Evolutionary conservation across 2,888 invertebrate genomes (phyloP).

Genomic region (Apodemia mormo): DNA sequence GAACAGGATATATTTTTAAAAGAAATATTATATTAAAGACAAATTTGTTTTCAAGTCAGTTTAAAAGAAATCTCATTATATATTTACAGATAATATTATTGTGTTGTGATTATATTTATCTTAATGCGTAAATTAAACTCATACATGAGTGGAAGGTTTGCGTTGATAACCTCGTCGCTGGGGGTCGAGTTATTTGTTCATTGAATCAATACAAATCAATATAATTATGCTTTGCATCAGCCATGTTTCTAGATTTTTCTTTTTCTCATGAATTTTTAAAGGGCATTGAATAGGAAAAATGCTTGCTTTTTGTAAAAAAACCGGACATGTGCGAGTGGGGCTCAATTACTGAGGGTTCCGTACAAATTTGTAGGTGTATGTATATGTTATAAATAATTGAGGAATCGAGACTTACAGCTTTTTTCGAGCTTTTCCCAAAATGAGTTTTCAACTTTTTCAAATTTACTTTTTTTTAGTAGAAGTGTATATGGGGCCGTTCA

Average conservation of each 20-base stretch:
- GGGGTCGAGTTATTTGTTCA: slow-evolving; percentile 31
- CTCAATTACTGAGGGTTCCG: too few relatives aligned
- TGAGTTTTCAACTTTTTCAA: too few relatives aligned
- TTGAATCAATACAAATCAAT: slow-evolving; percentile 9
- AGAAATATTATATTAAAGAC: too few relatives aligned
- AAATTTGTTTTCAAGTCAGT: slow-evolving; percentile 23
- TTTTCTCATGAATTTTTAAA: neutral
- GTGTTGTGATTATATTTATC: slow-evolving; percentile 4
- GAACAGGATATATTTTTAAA: too few relatives aligned
- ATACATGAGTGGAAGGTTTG: slow-evolving; percentile 24
- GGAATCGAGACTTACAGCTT: too few relatives aligned
- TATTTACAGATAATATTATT: neutral
- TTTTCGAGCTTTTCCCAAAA: too few relatives aligned
- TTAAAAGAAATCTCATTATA: neutral
- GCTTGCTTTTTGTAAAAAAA: neutral
- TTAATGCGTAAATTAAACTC: slow-evolving; percentile 6
- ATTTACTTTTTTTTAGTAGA: too few relatives aligned
- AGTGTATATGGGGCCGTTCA: too few relatives aligned
- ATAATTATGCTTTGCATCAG: slow-evolving; percentile 29
- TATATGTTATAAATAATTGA: too few relatives aligned
- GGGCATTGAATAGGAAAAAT: neutral
- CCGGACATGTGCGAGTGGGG: too few relatives aligned
- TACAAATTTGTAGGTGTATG: too few relatives aligned
- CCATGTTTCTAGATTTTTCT: slow-evolving; percentile 17
- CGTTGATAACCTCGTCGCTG: slow-evolving; percentile 32